A percentile compares a stretch with the other conserved stretches of the same genome.
Conservation (phyloP, 2,113 vertebrate species). For the Cephalopholis sonnerati region DNA sequence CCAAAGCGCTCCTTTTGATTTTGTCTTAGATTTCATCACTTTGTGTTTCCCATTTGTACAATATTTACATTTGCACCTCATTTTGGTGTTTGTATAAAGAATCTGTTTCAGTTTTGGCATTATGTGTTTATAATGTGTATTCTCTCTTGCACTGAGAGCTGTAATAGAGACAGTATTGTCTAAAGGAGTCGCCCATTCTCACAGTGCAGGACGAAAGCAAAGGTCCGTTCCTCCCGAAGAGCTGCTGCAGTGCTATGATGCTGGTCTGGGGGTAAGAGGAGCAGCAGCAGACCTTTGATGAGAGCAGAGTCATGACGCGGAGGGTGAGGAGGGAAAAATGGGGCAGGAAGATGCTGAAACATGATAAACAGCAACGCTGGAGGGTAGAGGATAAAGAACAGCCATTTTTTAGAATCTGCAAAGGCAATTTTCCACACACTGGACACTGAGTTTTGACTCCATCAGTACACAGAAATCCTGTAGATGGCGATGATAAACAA, state of each 20-base stretch:
- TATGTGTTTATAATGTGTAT: background rate
- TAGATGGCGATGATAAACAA: background rate
- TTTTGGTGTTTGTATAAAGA: background rate
- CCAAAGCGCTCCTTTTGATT: too few species aligned
- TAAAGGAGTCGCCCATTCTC: background rate
- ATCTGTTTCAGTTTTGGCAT: background rate
- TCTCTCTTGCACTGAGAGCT: background rate
- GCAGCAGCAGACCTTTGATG: background rate
- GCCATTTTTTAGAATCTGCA: too few species aligned
- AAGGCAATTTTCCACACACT: too few species aligned
- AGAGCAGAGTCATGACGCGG: background rate
- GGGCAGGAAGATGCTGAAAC: constrained; percentile 9
- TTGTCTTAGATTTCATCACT: too few species aligned
- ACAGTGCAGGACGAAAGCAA: background rate
- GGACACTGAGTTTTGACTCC: too few species aligned
- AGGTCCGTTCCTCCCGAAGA: background rate
- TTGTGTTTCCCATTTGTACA: too few species aligned
- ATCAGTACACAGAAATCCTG: background rate
- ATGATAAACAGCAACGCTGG: background rate
- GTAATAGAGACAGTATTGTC: background rate
- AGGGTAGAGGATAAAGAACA: too few species aligned
- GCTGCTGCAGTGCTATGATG: background rate
- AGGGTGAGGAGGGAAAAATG: background rate
- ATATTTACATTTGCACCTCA: too few species aligned
- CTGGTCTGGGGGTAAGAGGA: background rate